Evolutionary conservation across 2,888 invertebrate genomes (phyloP).

Genomic region (Neuroscelio doddi): DNA sequence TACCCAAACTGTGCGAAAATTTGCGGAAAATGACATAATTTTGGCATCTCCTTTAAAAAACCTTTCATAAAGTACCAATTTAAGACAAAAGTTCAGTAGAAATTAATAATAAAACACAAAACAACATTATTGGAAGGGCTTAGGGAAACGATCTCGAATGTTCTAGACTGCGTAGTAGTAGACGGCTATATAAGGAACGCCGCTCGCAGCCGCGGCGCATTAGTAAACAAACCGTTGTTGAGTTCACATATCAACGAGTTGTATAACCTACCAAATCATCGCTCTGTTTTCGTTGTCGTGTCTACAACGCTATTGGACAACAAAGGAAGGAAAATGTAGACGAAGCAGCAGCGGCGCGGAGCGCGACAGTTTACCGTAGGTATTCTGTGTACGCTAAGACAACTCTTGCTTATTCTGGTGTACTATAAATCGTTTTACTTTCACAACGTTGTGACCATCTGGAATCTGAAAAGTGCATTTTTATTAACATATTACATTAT

Average conservation of each 20-base stretch:
- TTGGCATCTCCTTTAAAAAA: no score
- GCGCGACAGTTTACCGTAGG: slow-evolving; percentile 68
- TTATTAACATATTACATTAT: no score
- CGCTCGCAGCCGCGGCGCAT: slow-evolving; percentile 56
- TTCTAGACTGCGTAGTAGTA: slow-evolving; percentile 55
- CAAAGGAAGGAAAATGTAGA: slow-evolving; percentile 65
- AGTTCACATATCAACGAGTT: slow-evolving; percentile 53
- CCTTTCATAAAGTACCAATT: no score
- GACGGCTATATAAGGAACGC: slow-evolving; percentile 63
- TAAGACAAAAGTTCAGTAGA: no score
- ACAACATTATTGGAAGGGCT: no score
- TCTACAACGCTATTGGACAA: slow-evolving; percentile 53
- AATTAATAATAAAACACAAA: no score
- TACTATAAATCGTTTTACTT: background rate
- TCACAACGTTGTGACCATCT: no score
- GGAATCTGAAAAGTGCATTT: no score
- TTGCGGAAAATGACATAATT: no score
- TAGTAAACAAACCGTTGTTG: slow-evolving; percentile 62
- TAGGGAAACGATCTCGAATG: slow-evolving; percentile 52
- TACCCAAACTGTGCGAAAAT: no score
- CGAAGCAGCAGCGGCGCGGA: slow-evolving; percentile 61
- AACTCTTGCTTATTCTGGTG: slow-evolving; percentile 11
- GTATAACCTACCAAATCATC: slow-evolving; percentile 30
- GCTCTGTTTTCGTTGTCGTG: slow-evolving; percentile 49
- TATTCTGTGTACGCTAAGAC: slow-evolving; percentile 33